These are phyloP conservation scores for Poeciliopsis retropinna DNA, from an alignment of 2,113 vertebrate genomes.

Conservation along the genomic window DNA sequence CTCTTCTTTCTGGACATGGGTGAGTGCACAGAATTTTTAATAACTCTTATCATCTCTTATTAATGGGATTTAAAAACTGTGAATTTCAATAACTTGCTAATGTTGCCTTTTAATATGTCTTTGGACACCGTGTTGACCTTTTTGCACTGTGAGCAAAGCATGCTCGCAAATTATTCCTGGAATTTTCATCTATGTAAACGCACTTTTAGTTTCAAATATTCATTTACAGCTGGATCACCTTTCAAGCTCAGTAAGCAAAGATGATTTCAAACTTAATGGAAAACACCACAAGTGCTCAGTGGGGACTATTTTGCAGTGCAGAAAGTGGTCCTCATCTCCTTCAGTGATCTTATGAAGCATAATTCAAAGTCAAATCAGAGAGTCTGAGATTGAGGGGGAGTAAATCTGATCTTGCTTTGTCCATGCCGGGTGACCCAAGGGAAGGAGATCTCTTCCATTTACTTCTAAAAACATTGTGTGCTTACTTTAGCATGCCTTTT, in stretches of 20 bases:
- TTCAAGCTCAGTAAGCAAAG: constrained; percentile 5
- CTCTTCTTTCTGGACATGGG: constrained; percentile 86
- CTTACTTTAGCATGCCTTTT: constrained; percentile 4
- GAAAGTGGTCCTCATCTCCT: constrained; percentile 5
- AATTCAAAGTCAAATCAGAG: constrained; percentile 12
- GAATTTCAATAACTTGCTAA: constrained; percentile 65
- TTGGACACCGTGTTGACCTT: constrained; percentile 38
- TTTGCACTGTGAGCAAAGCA: constrained; percentile 24
- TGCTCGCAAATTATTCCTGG: constrained; percentile 23
- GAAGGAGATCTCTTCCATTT: constrained; percentile 62
- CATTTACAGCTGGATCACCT: constrained; percentile 17
- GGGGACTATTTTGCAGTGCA: constrained; percentile 6
- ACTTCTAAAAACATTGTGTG: constrained; percentile 12
- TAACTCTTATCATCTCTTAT: constrained; percentile 63
- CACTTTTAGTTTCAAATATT: constrained; percentile 5
- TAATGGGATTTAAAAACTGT: constrained; percentile 51
- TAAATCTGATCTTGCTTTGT: constrained; percentile 51
- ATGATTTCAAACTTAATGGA: constrained; percentile 23
- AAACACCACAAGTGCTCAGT: not conserved
- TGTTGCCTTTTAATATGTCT: constrained; percentile 45
- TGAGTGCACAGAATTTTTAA: constrained; percentile 81
- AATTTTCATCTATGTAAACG: constrained; percentile 16
- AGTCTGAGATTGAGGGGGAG: constrained; percentile 30
- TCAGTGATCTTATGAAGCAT: constrained; percentile 15
- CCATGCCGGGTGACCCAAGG: constrained; percentile 62